Conservation (phyloP, 1,140 invertebrate genomes). For the Drosophila melanica region DNA sequence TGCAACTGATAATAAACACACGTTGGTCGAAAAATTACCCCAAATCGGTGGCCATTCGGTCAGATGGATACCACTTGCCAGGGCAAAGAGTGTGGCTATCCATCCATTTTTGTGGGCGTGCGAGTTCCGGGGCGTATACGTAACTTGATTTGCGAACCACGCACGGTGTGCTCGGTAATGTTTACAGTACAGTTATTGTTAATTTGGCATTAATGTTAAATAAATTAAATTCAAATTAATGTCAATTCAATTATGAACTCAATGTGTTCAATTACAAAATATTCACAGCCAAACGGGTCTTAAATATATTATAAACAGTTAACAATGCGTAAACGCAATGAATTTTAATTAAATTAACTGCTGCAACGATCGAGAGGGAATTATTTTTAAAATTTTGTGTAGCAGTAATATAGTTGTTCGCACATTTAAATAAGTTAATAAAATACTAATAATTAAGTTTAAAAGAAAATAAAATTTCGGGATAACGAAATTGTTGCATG, state of each 20-base stretch:
- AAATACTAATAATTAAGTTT: no score
- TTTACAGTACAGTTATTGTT: constrained; percentile 25
- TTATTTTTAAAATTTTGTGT: no score
- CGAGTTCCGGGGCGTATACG: constrained; percentile 1
- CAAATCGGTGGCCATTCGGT: constrained; percentile 51
- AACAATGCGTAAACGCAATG: constrained; percentile 18
- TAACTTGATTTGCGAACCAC: neutral
- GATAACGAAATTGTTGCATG: neutral
- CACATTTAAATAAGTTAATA: no score
- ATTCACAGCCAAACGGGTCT: constrained; percentile 26
- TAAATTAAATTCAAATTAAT: constrained; percentile 39
- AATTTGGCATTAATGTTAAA: constrained; percentile 38
- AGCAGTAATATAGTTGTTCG: no score
- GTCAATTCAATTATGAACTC: constrained; percentile 42
- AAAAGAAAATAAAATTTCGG: no score
- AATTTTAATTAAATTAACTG: constrained; percentile 8
- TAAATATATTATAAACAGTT: constrained; percentile 12
- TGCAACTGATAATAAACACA: constrained; percentile 71
- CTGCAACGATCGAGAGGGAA: neutral
- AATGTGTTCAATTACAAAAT: constrained; percentile 23
- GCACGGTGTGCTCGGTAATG: neutral
- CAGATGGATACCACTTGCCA: constrained; percentile 48
- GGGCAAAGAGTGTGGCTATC: constrained; percentile 4
- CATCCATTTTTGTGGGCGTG: neutral
- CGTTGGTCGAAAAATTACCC: constrained; percentile 48